Base-by-base conservation (phyloP, 2,113 vertebrate species). In the Progne subis region DNA sequence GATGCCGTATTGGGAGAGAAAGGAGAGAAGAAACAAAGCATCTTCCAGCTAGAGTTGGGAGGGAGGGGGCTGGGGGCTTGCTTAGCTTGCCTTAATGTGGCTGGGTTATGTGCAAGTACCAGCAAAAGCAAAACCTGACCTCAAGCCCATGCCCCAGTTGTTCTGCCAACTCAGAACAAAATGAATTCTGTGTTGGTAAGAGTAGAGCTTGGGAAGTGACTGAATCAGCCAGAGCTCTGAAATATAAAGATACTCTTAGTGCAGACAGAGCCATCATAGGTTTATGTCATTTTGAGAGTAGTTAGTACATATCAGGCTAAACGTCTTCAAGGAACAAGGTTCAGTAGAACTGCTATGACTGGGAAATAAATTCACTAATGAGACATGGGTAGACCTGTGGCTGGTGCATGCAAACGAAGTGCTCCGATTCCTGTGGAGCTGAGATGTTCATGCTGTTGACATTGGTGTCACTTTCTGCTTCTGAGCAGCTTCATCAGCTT, bases 401-500 rank as follows among this genome's bases (percentile, higher is more conserved):
- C 57, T 94, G 74, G 49, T 76, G 53, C 37, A 12, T 41, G 70
- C 29, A 82, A 9, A 44, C 1, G 0, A 68, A 90, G 41, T 18
- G 64, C 55, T 86, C 72, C 0, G 3, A 23, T 70, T 92, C 76
- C 88, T 63, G 59, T 71, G 82, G 84, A 93, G 87, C 84, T 82
- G 77, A 32, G 28, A 56, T 20, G 55, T 76, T 44, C 39, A 8
- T 17, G 55, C 56, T 92, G 71, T 55, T 88, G 82, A 86, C 76
- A 90, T 90, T 5, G 0, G 39, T 92, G 76, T 77, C 82, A 39
- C 68, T 89, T 80, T 53, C 46, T 84, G 46, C 79, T 86, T 86
- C 90, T 69, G 37, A 69, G 82, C 70, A 84, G 82, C 82, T 93
- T 91, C 78, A 50, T 93, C 81, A 88, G 80, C 83, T 94, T 91